These are phyloP conservation scores for Piprites chloris DNA, from an alignment of 2,113 vertebrate genomes.

Conservation along the genomic window DNA sequence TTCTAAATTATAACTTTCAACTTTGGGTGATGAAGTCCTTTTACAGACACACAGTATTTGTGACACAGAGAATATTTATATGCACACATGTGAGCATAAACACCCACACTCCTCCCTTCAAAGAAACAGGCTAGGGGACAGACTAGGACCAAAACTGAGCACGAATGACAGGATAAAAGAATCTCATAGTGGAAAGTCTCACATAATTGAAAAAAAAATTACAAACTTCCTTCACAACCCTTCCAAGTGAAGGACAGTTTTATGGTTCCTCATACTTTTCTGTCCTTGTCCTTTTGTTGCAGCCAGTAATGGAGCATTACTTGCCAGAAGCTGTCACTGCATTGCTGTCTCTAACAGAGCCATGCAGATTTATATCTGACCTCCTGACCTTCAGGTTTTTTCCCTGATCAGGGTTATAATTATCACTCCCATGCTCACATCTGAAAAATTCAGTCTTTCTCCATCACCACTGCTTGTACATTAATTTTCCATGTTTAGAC, in stretches of 20 bases:
- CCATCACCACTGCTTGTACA: not conserved
- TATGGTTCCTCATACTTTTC: not conserved
- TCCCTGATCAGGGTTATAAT: not conserved
- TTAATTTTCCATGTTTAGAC: not conserved
- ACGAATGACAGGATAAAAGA: not conserved
- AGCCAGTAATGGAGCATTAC: not conserved
- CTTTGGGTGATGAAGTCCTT: not conserved
- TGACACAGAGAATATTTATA: not conserved
- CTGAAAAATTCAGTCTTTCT: not conserved
- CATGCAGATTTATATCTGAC: not conserved
- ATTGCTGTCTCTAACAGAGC: not conserved
- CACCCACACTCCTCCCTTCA: accelerated
- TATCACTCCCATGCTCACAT: not conserved
- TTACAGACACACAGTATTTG: not conserved
- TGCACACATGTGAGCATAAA: accelerated
- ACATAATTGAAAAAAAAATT: accelerated
- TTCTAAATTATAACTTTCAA: not conserved
- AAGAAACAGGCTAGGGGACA: not conserved
- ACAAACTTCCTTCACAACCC: not conserved
- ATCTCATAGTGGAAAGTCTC: not conserved
- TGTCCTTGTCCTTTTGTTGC: not conserved
- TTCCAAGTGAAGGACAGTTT: not conserved
- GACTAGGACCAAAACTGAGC: not conserved
- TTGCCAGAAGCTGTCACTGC: not conserved
- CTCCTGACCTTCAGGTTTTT: not conserved